Base-by-base conservation (phyloP, 2,888 invertebrate species). In the Alloplasta piceator region DNA sequence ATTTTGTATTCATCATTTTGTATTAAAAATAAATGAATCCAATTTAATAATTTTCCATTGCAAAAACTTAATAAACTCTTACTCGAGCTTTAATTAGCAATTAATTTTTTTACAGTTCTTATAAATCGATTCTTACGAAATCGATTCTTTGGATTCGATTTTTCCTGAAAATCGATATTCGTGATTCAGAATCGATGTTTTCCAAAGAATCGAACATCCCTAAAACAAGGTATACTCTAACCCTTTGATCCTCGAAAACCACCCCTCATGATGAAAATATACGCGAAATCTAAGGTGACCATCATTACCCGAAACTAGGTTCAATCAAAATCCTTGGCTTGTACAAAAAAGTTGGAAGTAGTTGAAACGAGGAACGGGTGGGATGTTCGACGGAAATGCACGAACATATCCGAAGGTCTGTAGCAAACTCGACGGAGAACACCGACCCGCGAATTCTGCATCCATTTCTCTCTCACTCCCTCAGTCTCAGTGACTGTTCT, bases 321-420 rank as follows among this genome's bases (percentile, higher is more conserved):
- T 56, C 41, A 70, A 70, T 39, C 39, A 36, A 43, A 52, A 48
- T 41, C 36, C 38, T 12, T 70, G 41, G 38, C 10, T 36, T 16
- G 52, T 41, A 63, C 61, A 26, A 70, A 5, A 39, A 16, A 12
- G 26, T 60, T 38, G 56, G 41, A 26, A 48, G 64, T n/a, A 39
- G 43, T 55, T 12, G 16, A 52, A 26, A 43, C 48, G 60, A 60
- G 58, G 55, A 3, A 26, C 26, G 16, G 55, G 39, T 6, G 67
- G 68, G 7, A 82, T 72, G 77, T 78, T 61, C 68, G 71, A 77
- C 61, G 88, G 84, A 86, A 87, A 86, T 85, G 82, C 85, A 87
- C 89, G 89, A 88, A 85, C 85, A 74, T 85, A 84, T 84, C 89
- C 89, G 89, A 89, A 84, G 77, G 79, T 75, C 74, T 2, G 26